Conservation (phyloP, 2,113 vertebrate genomes). For the Galeopterus variegatus region DNA sequence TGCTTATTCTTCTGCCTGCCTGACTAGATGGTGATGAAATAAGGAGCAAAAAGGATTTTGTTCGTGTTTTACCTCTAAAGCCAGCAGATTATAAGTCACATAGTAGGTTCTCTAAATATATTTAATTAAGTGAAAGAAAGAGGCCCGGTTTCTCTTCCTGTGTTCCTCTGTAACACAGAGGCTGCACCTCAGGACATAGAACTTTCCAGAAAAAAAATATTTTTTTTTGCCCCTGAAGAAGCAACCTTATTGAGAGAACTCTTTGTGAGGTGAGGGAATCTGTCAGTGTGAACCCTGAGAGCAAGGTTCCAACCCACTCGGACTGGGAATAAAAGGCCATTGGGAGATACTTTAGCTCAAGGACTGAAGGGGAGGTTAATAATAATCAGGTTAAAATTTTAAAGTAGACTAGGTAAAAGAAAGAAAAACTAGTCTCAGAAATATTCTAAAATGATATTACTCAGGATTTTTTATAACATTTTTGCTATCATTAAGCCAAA, state of each 20-base stretch:
- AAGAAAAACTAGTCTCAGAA: neutral
- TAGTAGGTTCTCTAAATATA: neutral
- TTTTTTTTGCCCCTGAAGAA: neutral
- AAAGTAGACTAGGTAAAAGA: neutral
- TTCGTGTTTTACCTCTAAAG: neutral
- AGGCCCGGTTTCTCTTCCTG: neutral
- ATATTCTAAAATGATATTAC: neutral
- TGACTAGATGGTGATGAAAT: neutral
- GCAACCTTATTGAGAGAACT: neutral
- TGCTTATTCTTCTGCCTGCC: neutral
- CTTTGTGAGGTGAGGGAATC: neutral
- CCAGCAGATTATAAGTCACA: neutral
- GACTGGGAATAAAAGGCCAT: neutral
- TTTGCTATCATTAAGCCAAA: neutral
- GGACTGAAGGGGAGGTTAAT: neutral
- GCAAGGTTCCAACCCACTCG: neutral
- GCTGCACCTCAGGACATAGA: neutral
- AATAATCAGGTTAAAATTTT: neutral
- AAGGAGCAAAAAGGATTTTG: neutral
- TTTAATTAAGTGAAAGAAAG: slow-evolving; percentile 16
- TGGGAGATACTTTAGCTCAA: neutral
- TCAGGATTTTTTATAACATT: neutral
- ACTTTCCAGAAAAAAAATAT: neutral
- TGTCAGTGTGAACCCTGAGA: neutral
- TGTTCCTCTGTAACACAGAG: neutral